Evolutionary conservation across 2,113 vertebrate genomes (phyloP).

Genomic region (Rattus rattus): DNA sequence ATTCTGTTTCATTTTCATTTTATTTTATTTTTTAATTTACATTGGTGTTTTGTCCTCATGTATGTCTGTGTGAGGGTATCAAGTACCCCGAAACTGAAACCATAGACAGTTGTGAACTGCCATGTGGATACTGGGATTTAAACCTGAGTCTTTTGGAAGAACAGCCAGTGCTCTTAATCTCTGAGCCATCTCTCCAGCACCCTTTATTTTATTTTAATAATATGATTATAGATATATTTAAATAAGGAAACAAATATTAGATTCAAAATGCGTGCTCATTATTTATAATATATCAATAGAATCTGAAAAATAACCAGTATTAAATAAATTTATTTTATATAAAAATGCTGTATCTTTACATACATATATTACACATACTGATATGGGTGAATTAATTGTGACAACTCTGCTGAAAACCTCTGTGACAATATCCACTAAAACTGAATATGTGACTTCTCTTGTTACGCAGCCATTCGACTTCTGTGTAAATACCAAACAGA

Average conservation of each 20-base stretch:
- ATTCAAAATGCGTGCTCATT: neutral
- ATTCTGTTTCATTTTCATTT: neutral
- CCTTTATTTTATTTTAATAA: neutral
- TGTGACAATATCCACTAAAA: slow-evolving; percentile 47
- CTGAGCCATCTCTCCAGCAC: no score
- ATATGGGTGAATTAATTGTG: neutral
- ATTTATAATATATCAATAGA: neutral
- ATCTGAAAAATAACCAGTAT: neutral
- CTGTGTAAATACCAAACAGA: slow-evolving; percentile 25
- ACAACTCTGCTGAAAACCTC: slow-evolving; percentile 22
- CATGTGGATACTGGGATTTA: no score
- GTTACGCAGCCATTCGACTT: neutral
- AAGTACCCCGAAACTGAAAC: no score
- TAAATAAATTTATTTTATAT: neutral
- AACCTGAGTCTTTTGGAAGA: no score
- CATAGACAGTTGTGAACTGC: no score
- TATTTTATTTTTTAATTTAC: neutral
- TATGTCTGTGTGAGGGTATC: no score
- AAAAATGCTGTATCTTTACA: slow-evolving; percentile 11
- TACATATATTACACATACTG: neutral
- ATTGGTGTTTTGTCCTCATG: no score
- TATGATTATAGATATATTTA: neutral
- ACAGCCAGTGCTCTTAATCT: no score
- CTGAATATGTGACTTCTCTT: slow-evolving; percentile 25
- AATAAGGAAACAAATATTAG: neutral